Percentiles rank a stretch among this genome's conserved stretches.
These are phyloP conservation scores for Galleria mellonella DNA, from an alignment of 1,140 invertebrate species.

Conservation along the genomic window DNA sequence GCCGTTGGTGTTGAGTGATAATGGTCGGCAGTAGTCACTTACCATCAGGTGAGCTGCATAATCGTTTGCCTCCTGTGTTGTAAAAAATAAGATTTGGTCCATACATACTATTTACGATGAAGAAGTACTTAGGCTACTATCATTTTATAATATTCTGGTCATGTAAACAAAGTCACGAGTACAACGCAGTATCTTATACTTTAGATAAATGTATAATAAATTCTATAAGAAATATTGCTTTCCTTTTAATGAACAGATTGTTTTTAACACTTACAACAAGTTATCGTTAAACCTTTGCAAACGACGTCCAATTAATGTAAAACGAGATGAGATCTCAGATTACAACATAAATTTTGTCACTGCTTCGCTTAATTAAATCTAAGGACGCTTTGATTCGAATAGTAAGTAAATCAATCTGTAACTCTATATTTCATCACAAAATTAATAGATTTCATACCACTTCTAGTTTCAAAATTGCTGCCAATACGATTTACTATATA, in stretches of 20 bases:
- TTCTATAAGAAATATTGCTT: not conserved
- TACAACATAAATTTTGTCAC: conserved; percentile 39
- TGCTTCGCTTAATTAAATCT: conserved; percentile 32
- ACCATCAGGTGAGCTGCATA: too few species aligned
- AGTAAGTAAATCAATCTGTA: conserved; percentile 9
- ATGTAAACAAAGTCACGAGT: too few species aligned
- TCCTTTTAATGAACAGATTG: conserved; percentile 21
- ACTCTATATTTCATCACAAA: not conserved
- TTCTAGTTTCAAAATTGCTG: too few species aligned
- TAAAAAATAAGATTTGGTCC: too few species aligned
- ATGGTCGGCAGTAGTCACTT: too few species aligned
- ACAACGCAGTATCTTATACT: too few species aligned
- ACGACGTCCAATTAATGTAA: conserved; percentile 36
- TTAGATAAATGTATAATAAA: not conserved
- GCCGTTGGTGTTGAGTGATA: too few species aligned
- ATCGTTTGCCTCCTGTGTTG: too few species aligned
- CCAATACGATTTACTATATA: too few species aligned
- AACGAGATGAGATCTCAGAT: conserved; percentile 33
- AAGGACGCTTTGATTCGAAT: conserved; percentile 15
- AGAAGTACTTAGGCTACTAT: too few species aligned
- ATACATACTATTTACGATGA: too few species aligned
- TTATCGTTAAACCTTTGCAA: conserved; percentile 35
- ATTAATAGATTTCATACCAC: not conserved
- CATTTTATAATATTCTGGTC: too few species aligned
- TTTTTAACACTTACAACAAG: conserved; percentile 29